Evolutionary conservation across 2,113 vertebrate species (phyloP), one percentile per base, ranked within the genome.

Genomic region (Arvicanthis niloticus): DNA sequence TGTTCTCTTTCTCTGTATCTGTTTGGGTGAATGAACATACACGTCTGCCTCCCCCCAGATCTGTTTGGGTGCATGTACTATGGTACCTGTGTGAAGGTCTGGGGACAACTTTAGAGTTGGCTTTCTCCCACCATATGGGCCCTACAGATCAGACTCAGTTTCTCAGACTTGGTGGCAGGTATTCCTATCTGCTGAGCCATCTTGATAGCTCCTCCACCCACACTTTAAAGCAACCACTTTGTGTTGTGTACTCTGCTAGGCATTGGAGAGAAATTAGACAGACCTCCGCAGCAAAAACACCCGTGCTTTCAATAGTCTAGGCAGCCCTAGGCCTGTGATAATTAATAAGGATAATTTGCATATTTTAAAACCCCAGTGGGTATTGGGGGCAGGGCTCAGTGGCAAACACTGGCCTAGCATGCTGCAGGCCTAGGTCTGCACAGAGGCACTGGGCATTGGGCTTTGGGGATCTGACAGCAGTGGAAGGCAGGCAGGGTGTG

Each of bases 301-400:
- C 21, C 72, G 72, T 45, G 89, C 58, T 89, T 93, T 86, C 56
- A 65, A 53, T 67, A 45, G 42, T 62, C 45, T 80, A 89, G 67
- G 10, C 26, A 76, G 87, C 34, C 78, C 40, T 10, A 73, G 84
- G n/a, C 24, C 22, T 26, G 9, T 31, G 84, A 82, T 42, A 68
- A 88, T 3, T 29, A 87, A 70, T 68, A 90, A 0, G 37, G 68
- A 29, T 60, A 53, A 60, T 93, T n/a, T 90, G 68, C 90, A 78
- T 62, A 56, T 81, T 92, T 78, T 53, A 80, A 91, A 96, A 95
- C 92, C 93, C 84, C 40, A 22, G 51, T 8, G 51, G n/a, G 48
- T 19, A 15, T 19, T n/a, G 19, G 45, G 45, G 45, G 22, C 31
- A 13, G 56, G 12, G 68, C 70, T 89, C n/a, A 75, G 85, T 42